A percentile compares a stretch with the other conserved stretches of the same genome.
Conservation (phyloP, 1,140 invertebrate species). For the Ctenoplectra terminalis region DNA sequence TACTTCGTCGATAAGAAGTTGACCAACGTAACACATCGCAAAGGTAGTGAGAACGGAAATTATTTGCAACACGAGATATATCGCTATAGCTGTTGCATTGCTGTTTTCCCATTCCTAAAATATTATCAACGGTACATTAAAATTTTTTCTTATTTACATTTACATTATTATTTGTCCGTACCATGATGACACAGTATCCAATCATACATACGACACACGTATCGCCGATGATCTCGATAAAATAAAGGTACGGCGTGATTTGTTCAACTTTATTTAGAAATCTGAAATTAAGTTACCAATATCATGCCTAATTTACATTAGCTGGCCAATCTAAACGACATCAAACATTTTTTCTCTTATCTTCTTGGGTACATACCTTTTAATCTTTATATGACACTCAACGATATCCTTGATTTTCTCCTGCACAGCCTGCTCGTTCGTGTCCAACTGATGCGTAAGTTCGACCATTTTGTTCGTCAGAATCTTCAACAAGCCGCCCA, state of each 20-base stretch:
- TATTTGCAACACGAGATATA: background rate
- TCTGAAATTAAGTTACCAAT: background rate
- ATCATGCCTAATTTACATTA: too few species aligned
- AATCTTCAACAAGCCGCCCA: slow-evolving; percentile 68
- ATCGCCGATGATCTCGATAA: background rate
- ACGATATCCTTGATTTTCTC: background rate
- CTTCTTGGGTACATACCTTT: too few species aligned
- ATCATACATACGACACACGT: background rate
- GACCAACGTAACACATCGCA: slow-evolving; percentile 53
- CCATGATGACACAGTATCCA: slow-evolving; percentile 2
- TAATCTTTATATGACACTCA: background rate
- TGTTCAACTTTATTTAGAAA: background rate
- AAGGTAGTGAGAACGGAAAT: background rate
- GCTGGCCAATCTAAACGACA: too few species aligned
- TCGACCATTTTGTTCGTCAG: slow-evolving; percentile 52
- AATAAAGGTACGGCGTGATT: background rate
- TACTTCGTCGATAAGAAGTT: slow-evolving; percentile 62
- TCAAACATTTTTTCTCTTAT: too few species aligned
- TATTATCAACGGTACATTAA: background rate
- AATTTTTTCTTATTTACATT: too few species aligned
- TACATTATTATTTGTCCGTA: background rate
- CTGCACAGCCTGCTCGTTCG: background rate
- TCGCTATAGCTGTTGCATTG: background rate
- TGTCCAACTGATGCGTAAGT: background rate
- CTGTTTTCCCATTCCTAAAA: slow-evolving; percentile 1